Conservation (phyloP, 1,140 invertebrate genomes). For the Pseudoatta argentina region DNA sequence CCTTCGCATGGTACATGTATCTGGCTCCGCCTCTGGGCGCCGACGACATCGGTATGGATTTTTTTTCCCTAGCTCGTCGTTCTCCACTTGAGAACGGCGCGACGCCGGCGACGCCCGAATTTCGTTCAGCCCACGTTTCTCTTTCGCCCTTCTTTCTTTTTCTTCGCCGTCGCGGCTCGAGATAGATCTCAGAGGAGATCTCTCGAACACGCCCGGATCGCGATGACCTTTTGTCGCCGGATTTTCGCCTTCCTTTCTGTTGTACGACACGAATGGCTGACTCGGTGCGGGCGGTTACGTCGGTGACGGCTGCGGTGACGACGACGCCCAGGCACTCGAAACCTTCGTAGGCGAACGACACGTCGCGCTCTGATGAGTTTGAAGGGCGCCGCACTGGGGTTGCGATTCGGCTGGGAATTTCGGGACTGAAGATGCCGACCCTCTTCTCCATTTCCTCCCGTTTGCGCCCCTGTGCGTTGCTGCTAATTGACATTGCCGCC, state of each 20-base stretch:
- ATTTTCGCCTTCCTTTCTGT: conserved; percentile 71
- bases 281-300: conserved; percentile 56
- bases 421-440: conserved; percentile 34
- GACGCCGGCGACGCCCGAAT: conserved; percentile 78
- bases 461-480: too few relatives aligned
- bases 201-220: conserved; percentile 65
- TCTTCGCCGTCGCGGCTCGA: conserved; percentile 13
- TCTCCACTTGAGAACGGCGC: conserved; percentile 81
- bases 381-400: conserved; percentile 65
- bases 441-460: neutral
- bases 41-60: conserved; percentile 74
- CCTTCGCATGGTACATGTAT: conserved; percentile 65
- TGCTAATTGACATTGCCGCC: conserved; percentile 28
- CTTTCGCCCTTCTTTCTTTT: neutral
- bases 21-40: conserved; percentile 75
- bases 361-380: conserved; percentile 43
- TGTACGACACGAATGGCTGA: conserved; percentile 52
- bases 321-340: conserved; percentile 55
- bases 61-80: conserved; percentile 71
- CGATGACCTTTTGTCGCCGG: conserved; percentile 73
- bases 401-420: conserved; percentile 61
- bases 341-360: conserved; percentile 29
- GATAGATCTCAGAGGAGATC: conserved; percentile 48
- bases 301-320: conserved; percentile 34
- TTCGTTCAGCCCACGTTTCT: conserved; percentile 66